A percentile compares a stretch with the other conserved stretches of the same genome.
phyloP scores from a whole-genome alignment of 2,888 invertebrate genomes.

The Leptopilina myrica region DNA sequence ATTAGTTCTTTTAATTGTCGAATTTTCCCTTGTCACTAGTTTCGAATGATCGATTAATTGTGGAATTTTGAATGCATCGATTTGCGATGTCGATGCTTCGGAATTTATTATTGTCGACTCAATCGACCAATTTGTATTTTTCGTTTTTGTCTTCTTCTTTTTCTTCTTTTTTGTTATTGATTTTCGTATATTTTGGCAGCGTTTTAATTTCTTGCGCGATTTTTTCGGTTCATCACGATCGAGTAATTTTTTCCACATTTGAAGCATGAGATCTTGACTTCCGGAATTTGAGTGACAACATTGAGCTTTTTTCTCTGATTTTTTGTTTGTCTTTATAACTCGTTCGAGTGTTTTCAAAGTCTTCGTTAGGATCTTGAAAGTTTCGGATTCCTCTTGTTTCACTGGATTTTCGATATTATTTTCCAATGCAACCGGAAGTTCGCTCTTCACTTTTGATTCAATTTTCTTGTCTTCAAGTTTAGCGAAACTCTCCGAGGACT shows the following conservation, averaged over 20 bases:
- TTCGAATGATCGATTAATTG: neutral
- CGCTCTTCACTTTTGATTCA: neutral
- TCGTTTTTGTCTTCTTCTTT: neutral
- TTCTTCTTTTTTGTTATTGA: neutral
- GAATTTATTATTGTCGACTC: neutral
- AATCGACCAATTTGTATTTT: slow-evolving; percentile 21
- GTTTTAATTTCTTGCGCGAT: neutral
- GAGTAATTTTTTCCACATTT: slow-evolving; percentile 4
- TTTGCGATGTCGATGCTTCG: neutral
- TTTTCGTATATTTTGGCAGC: neutral
- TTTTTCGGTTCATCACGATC: neutral
- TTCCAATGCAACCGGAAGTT: neutral
- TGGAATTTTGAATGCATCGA: neutral
- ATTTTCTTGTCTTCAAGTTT: neutral
- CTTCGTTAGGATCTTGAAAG: neutral
- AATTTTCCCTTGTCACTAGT: neutral
- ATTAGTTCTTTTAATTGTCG: neutral
- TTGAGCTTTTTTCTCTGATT: neutral
- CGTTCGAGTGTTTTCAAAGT: slow-evolving; percentile 6
- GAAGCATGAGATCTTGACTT: slow-evolving; percentile 10
- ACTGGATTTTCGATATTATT: neutral
- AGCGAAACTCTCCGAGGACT: neutral
- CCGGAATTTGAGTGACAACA: slow-evolving; percentile 18
- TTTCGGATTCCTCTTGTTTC: neutral
- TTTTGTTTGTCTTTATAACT: neutral